phyloP scores from a whole-genome alignment of 2,888 invertebrate genomes.

The Cheilosia soror region DNA sequence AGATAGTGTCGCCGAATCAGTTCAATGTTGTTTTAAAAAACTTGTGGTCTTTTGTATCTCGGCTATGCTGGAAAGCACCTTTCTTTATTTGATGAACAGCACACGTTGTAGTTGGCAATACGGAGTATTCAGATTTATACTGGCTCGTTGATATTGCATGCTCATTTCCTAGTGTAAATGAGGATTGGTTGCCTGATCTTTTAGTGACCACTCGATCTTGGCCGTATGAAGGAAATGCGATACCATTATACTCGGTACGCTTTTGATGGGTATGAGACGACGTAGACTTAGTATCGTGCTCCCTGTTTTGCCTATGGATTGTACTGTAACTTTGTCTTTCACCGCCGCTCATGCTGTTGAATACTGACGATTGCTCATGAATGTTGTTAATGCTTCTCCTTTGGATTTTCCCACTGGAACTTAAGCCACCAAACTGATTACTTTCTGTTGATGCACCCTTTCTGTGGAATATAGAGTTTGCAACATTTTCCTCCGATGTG shows the following conservation, averaged over 20 bases:
- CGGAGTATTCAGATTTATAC: slow-evolving; percentile 91
- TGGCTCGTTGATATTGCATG: slow-evolving; percentile 85
- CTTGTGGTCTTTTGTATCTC: slow-evolving; percentile 93
- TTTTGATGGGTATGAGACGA: slow-evolving; percentile 65
- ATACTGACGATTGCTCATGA: slow-evolving; percentile 88
- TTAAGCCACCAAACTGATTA: slow-evolving; percentile 79
- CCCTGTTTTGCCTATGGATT: slow-evolving; percentile 89
- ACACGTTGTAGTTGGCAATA: slow-evolving; percentile 89
- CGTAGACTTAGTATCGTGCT: slow-evolving; percentile 83
- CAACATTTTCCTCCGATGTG: slow-evolving; percentile 89
- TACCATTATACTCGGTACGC: slow-evolving; percentile 76
- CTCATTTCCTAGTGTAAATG: slow-evolving; percentile 90
- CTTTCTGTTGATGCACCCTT: slow-evolving; percentile 83
- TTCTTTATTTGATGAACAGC: slow-evolving; percentile 91
- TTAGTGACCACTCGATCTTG: slow-evolving; percentile 78
- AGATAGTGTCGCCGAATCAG: slow-evolving; percentile 26
- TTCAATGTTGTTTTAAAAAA: slow-evolving; percentile 86
- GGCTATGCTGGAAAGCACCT: slow-evolving; percentile 92
- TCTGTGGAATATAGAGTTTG: slow-evolving; percentile 91
- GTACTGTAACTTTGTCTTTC: slow-evolving; percentile 92
- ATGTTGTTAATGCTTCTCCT: slow-evolving; percentile 92
- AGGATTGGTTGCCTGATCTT: slow-evolving; percentile 89
- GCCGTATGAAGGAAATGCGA: slow-evolving; percentile 79
- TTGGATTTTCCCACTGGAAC: slow-evolving; percentile 88
- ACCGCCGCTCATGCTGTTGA: slow-evolving; percentile 87